Conservation (phyloP, 2,888 invertebrate species). For the Julus scanicus region DNA sequence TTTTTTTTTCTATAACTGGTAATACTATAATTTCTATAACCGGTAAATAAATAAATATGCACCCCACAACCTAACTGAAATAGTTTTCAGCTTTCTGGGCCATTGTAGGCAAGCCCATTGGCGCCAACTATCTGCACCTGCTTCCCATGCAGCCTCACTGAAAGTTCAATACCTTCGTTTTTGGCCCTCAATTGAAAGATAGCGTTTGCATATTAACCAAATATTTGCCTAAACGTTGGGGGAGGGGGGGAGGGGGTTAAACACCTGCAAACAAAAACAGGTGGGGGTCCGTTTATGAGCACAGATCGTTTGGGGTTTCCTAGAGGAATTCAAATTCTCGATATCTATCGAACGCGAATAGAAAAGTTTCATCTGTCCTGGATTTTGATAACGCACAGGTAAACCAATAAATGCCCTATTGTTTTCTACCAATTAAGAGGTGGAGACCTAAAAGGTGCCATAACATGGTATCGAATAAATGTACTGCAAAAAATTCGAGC, state of each 20-base stretch:
- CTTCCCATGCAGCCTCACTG: neutral
- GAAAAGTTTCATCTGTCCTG: neutral
- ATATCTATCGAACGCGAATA: neutral
- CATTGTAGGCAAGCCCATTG: neutral
- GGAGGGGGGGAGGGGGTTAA: neutral
- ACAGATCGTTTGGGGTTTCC: neutral
- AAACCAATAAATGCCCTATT: neutral
- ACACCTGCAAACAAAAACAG: constrained; percentile 16
- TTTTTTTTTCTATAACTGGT: neutral
- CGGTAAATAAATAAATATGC: neutral
- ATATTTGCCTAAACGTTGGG: neutral
- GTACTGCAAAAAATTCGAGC: too few species aligned
- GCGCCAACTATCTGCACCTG: constrained; percentile 2
- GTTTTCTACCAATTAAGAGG: neutral
- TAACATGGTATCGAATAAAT: too few species aligned
- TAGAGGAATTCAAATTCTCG: neutral
- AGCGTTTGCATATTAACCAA: constrained; percentile 33
- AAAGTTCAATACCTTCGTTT: neutral
- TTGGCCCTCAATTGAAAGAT: neutral
- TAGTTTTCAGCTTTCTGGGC: constrained; percentile 5
- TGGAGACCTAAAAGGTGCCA: neutral
- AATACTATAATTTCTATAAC: too few species aligned
- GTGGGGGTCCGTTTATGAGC: neutral
- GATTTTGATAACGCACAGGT: neutral
- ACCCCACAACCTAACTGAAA: neutral